Percentiles rank a stretch among this genome's conserved stretches.
Evolutionary conservation across 1,140 invertebrate genomes (phyloP).

Genomic region (Pemphigus obesinymphae): DNA sequence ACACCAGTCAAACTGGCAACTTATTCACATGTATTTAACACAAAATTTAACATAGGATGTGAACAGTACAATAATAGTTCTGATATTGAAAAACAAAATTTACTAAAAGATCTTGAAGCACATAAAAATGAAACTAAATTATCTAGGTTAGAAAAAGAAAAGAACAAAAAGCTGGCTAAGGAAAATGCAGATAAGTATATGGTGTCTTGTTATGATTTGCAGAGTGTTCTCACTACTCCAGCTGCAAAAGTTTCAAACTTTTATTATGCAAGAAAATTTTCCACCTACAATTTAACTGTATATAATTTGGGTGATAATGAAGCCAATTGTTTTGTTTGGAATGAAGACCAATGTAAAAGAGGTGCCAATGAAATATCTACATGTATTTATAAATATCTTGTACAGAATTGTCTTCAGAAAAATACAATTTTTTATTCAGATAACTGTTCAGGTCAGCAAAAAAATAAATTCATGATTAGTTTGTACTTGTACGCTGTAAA

Average conservation of each 20-base stretch:
- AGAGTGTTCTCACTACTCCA: constrained; percentile 43
- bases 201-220: constrained; percentile 44
- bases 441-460: constrained; percentile 45
- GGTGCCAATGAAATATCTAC: constrained; percentile 46
- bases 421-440: constrained; percentile 47
- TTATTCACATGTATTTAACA: constrained; percentile 43
- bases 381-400: constrained; percentile 49
- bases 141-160: constrained; percentile 27
- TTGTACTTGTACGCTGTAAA: constrained; percentile 30
- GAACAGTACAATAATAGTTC: constrained; percentile 27
- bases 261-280: constrained; percentile 47
- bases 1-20: constrained; percentile 41
- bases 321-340: constrained; percentile 47
- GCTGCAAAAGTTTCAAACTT: constrained; percentile 43
- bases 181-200: constrained; percentile 39
- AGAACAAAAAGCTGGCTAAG: constrained; percentile 31
- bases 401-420: constrained; percentile 5
- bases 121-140: constrained; percentile 43
- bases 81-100: constrained; percentile 37
- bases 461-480: constrained; percentile 41
- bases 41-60: constrained; percentile 44
- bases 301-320: constrained; percentile 44
- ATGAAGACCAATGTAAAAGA: constrained; percentile 46
- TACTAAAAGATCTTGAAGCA: constrained; percentile 11
- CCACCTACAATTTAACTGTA: constrained; percentile 47